Conservation (phyloP, 2,797 vertebrate species). For the Anableps anableps region DNA sequence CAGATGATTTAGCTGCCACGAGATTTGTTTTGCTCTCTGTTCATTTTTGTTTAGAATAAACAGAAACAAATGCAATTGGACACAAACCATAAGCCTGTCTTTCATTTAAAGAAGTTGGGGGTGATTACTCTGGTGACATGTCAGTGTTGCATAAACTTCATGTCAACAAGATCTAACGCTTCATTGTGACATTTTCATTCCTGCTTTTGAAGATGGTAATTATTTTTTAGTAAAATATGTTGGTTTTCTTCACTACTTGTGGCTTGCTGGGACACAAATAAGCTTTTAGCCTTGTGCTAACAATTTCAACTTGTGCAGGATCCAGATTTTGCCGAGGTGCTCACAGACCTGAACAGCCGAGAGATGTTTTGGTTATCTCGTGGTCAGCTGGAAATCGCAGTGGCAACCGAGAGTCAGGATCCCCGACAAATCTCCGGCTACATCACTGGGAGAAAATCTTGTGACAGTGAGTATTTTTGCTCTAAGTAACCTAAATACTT, state of each 20-base stretch:
- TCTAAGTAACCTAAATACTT: not conserved
- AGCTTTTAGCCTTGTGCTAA: slow-evolving; percentile 14
- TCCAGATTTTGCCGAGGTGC: slow-evolving; percentile 92
- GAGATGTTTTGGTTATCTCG: slow-evolving; percentile 93
- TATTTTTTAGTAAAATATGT: slow-evolving; percentile 7
- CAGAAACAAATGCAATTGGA: slow-evolving; percentile 12
- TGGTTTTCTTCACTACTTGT: not conserved
- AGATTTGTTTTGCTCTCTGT: slow-evolving; percentile 19
- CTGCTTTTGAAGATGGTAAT: slow-evolving; percentile 8
- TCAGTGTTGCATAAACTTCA: slow-evolving; percentile 33
- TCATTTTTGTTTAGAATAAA: slow-evolving; percentile 34
- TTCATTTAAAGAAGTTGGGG: slow-evolving; percentile 10
- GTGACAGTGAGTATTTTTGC: slow-evolving; percentile 88
- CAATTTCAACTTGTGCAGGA: slow-evolving; percentile 79
- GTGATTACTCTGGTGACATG: slow-evolving; percentile 25
- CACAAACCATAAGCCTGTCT: slow-evolving; percentile 10
- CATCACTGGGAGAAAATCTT: slow-evolving; percentile 89
- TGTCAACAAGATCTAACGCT: slow-evolving; percentile 13
- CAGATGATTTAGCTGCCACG: slow-evolving; percentile 19
- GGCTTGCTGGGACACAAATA: not conserved
- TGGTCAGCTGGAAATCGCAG: slow-evolving; percentile 88
- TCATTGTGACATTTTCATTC: slow-evolving; percentile 30
- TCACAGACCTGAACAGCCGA: slow-evolving; percentile 86
- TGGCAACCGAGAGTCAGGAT: slow-evolving; percentile 81
- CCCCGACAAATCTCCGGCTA: slow-evolving; percentile 84